Conservation (phyloP, 2,888 invertebrate species). For the Tenthredo livida region DNA sequence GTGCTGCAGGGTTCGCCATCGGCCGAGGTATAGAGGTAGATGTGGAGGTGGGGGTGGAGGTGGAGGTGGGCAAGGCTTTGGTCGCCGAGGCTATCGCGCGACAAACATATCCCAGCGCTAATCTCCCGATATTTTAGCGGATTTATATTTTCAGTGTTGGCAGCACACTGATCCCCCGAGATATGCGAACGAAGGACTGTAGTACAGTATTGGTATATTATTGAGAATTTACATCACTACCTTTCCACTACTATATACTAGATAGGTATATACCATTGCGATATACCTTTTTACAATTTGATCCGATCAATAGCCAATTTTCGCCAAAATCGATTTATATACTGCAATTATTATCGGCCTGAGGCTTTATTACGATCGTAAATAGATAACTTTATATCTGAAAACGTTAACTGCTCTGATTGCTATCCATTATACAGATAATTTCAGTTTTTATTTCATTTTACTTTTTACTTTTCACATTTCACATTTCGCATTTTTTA, state of each 20-base stretch:
- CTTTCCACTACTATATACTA: background rate
- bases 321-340: background rate
- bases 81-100: conserved; percentile 65
- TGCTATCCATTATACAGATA: background rate
- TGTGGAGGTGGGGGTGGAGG: background rate
- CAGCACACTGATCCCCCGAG: conserved; percentile 57
- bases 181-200: conserved; percentile 49
- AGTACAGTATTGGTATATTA: conserved; percentile 6
- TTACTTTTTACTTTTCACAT: background rate
- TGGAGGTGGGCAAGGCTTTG: conserved; percentile 35
- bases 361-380: background rate
- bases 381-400: background rate
- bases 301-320: conserved; percentile 36
- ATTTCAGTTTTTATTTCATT: background rate
- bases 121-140: conserved; percentile 77
- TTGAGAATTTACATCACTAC: conserved; percentile 26
- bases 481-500: background rate
- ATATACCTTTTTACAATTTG: background rate
- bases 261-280: background rate
- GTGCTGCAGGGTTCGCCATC: conserved; percentile 56
- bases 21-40: conserved; percentile 14
- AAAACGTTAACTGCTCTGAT: background rate
- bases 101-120: conserved; percentile 73
- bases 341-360: background rate
- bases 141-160: conserved; percentile 73